A percentile compares a stretch with the other conserved stretches of the same genome.
phyloP scores from a whole-genome alignment of 2,113 vertebrate species.

The Bombycilla garrulus region DNA sequence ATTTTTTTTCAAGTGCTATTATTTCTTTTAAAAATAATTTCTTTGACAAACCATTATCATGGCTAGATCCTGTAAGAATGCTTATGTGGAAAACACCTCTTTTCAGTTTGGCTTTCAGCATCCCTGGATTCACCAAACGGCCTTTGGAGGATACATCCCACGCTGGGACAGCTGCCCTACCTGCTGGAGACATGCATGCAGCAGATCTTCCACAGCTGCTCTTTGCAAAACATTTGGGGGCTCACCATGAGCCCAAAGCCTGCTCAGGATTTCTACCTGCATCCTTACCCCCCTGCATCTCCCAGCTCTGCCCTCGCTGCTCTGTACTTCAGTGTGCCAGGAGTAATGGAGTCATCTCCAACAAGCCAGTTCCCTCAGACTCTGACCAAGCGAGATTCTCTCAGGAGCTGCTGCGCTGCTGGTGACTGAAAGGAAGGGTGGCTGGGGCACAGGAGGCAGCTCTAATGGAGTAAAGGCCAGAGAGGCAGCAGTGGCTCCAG shows the following conservation, averaged over 20 bases:
- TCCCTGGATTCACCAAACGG: not conserved
- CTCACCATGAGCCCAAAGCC: not conserved
- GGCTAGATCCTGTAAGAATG: not conserved
- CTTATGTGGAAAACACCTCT: not conserved
- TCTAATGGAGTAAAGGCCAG: not conserved
- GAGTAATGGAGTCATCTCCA: not conserved
- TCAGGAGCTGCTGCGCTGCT: not conserved
- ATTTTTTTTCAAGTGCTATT: not conserved
- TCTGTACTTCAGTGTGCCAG: not conserved
- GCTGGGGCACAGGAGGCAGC: not conserved
- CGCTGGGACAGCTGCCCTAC: not conserved
- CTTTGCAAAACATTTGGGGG: not conserved
- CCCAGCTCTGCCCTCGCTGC: not conserved
- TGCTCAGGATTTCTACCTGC: not conserved
- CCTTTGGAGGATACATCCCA: not conserved
- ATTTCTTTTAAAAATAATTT: not conserved
- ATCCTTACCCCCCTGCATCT: not conserved
- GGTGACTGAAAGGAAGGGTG: not conserved
- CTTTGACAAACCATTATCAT: not conserved
- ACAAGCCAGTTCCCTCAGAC: not conserved
- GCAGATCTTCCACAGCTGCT: not conserved
- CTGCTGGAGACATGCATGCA: not conserved
- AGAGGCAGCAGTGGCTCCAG: not conserved
- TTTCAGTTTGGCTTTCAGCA: not conserved
- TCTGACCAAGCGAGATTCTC: fast-evolving